phyloP scores from a whole-genome alignment of 2,888 invertebrate genomes.

The Caenorhabditis macrosperma region DNA sequence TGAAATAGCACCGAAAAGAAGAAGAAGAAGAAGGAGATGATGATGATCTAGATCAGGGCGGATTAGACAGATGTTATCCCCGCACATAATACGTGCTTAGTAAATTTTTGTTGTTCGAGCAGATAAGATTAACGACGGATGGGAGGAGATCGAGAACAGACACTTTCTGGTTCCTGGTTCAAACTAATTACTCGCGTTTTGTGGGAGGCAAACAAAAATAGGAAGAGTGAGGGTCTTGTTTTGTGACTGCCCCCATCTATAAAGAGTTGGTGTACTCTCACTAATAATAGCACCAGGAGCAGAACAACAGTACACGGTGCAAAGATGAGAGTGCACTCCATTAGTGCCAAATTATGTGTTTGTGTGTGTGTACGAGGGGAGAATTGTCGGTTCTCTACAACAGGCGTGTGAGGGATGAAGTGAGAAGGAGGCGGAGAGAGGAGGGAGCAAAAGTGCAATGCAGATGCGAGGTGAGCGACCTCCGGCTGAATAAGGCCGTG shows the following conservation, averaged over 20 bases:
- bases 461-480: constrained; percentile 7
- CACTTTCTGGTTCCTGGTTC: constrained; percentile 6
- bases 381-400: not conserved
- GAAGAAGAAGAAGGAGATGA: no score
- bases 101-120: constrained; percentile 6
- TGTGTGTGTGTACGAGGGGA: constrained; percentile 10
- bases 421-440: not conserved
- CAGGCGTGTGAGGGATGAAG: not conserved
- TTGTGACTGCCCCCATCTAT: not conserved
- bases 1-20: constrained; percentile 6
- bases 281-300: not conserved
- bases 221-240: not conserved
- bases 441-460: constrained; percentile 5
- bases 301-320: constrained; percentile 6
- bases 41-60: not conserved
- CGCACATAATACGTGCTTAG: not conserved
- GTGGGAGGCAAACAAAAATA: not conserved
- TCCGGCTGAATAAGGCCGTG: constrained; percentile 23
- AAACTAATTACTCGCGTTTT: constrained; percentile 5
- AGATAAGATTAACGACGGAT: not conserved
- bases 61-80: constrained; percentile 14
- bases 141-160: not conserved
- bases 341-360: constrained; percentile 6
- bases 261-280: not conserved
- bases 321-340: constrained; percentile 3